A percentile compares a stretch with the other conserved stretches of the same genome.
Conservation (phyloP, 2,113 vertebrate genomes). For the Plotosus lineatus region DNA sequence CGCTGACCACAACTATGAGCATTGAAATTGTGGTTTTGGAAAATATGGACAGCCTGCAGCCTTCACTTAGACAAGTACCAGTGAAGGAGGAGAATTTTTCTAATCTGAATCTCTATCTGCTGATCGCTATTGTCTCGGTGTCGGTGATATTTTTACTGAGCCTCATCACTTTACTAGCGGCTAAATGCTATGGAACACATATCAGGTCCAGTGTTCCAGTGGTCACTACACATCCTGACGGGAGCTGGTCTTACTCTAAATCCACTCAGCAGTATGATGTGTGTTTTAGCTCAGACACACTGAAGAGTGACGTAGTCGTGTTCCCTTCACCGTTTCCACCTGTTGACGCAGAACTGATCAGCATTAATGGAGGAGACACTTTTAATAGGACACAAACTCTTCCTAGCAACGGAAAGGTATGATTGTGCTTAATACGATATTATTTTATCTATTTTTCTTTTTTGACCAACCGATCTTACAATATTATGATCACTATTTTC, state of each 20-base stretch:
- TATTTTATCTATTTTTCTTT: too few relatives aligned
- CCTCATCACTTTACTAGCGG: conserved; percentile 53
- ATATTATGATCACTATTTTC: too few relatives aligned
- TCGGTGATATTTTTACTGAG: conserved; percentile 68
- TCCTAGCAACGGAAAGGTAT: conserved; percentile 1
- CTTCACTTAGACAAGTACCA: conserved; percentile 68
- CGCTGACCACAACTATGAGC: conserved; percentile 70
- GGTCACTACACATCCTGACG: conserved; percentile 24
- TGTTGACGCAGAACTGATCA: conserved; percentile 18
- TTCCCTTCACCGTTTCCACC: conserved; percentile 11
- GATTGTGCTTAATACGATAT: not conserved
- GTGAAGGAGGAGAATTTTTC: conserved; percentile 62
- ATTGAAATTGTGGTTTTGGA: conserved; percentile 71
- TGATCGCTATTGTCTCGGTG: conserved; percentile 69
- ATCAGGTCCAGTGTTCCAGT: conserved; percentile 13
- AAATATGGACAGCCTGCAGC: conserved; percentile 59
- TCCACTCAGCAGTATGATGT: conserved; percentile 53
- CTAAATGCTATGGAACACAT: conserved; percentile 53
- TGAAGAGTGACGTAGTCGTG: conserved; percentile 43
- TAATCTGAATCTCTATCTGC: conserved; percentile 70
- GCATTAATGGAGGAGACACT: conserved; percentile 25
- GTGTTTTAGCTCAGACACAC: conserved; percentile 63
- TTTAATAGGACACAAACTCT: conserved; percentile 45
- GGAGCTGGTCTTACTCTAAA: conserved; percentile 33
- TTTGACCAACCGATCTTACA: too few relatives aligned